These are phyloP conservation scores for Eurosta solidaginis DNA, from an alignment of 1,140 invertebrate genomes.

Conservation along the genomic window DNA sequence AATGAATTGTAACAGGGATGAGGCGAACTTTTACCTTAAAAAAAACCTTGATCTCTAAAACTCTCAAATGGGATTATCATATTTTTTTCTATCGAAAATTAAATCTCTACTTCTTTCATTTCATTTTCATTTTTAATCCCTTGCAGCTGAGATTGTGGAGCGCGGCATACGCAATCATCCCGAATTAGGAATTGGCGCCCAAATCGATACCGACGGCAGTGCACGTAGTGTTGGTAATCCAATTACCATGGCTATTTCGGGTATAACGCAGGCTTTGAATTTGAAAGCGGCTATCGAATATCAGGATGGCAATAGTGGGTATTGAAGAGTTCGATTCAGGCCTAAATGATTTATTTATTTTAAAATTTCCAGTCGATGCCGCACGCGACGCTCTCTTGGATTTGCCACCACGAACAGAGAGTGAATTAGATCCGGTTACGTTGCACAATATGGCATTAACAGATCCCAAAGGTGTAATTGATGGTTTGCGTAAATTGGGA, in stretches of 20 bases:
- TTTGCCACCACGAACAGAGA: slow-evolving; percentile 95
- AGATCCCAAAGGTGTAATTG: slow-evolving; percentile 85
- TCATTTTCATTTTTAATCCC: background rate
- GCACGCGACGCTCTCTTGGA: slow-evolving; percentile 94
- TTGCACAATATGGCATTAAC: slow-evolving; percentile 97
- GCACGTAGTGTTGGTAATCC: slow-evolving; percentile 92
- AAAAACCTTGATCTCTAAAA: too few relatives aligned
- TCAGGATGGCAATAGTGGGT: slow-evolving; percentile 89
- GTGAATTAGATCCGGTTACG: slow-evolving; percentile 97
- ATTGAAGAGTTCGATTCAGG: background rate
- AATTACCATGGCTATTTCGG: slow-evolving; percentile 92
- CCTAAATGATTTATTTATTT: background rate
- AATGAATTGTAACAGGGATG: too few relatives aligned
- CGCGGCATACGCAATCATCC: slow-evolving; percentile 95
- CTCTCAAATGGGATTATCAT: too few relatives aligned
- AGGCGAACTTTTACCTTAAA: too few relatives aligned
- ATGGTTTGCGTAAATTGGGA: slow-evolving; percentile 95
- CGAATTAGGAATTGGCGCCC: slow-evolving; percentile 95
- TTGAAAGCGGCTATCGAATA: slow-evolving; percentile 98
- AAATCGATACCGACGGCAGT: slow-evolving; percentile 83
- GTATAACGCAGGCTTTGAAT: slow-evolving; percentile 97
- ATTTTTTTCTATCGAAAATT: too few relatives aligned
- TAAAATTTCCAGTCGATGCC: slow-evolving; percentile 70
- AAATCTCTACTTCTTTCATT: background rate
- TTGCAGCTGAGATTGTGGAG: slow-evolving; percentile 89